Conservation (phyloP, 2,113 vertebrate genomes). For the Larimichthys polyactis region DNA sequence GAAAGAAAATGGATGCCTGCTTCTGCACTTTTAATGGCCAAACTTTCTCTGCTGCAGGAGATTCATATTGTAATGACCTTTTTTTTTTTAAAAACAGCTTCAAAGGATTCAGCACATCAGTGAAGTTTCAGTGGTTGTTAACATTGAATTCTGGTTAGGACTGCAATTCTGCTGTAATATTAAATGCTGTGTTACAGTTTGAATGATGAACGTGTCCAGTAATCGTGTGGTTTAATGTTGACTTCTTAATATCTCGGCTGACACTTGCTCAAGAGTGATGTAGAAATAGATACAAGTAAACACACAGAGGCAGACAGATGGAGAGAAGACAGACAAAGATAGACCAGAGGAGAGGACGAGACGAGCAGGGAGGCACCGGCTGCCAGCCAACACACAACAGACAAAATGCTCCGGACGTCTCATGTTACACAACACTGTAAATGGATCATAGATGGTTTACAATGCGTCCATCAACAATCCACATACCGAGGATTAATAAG, state of each 20-base stretch:
- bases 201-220: conserved; percentile 36
- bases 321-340: conserved; percentile 38
- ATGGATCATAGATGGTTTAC: conserved; percentile 45
- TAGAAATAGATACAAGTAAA: conserved; percentile 28
- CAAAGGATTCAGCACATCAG: not conserved
- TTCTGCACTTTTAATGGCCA: not conserved
- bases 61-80: not conserved
- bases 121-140: not conserved
- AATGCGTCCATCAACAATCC: conserved; percentile 6
- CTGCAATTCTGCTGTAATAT: conserved; percentile 1
- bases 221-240: not conserved
- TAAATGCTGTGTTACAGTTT: conserved; percentile 11
- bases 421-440: conserved; percentile 41
- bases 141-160: conserved; percentile 15
- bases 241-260: conserved; percentile 39
- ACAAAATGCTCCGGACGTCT: conserved; percentile 21
- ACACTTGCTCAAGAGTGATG: conserved; percentile 22
- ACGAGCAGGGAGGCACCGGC: conserved; percentile 21
- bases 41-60: conserved; percentile 1
- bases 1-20: conserved; percentile 67
- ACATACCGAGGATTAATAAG: conserved; percentile 29
- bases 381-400: conserved; percentile 40
- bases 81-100: conserved; percentile 3
- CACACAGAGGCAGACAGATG: conserved; percentile 33
- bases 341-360: conserved; percentile 4